Evolutionary conservation across 2,888 invertebrate species (phyloP), one percentile per base, ranked within the genome.

Genomic region (Eulithis prunata): DNA sequence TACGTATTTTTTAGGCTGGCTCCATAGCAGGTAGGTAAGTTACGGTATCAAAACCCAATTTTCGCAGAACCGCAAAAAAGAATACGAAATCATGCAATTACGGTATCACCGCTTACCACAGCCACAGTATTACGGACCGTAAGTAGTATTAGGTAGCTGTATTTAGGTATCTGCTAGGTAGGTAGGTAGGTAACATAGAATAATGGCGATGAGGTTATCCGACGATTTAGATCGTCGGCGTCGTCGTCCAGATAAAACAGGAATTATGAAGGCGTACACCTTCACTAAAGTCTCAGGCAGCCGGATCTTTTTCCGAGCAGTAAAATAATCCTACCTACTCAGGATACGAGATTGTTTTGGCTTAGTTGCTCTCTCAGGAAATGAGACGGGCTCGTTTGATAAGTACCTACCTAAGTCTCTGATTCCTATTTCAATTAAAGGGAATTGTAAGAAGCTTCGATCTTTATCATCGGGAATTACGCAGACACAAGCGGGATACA

Each of bases 381-480:
- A 55, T 43, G 51, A 49, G 45, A 55, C 41, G 58, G 41, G 47
- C 13, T 46, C 58, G 58, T 49, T 52, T 52, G 46, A 58, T 64
- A 58, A 21, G 62, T 45, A 59, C 12, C 7, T 52, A n/a, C 52
- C 52, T 52, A 62, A 57, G 63, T 65, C 62, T 59, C 64, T 69
- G 56, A 57, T 68, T 57, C 52, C 57, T 60, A 51, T 64, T 62
- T 62, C 62, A 67, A 66, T 69, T 69, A 71, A 60, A 45, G 49
- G 62, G 57, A 57, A 71, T 62, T 52, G 57, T 32, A 14, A 13
- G 13, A 6, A 6, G 53, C 47, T 45, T 32, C 56, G 21, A 56
- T 58, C 12, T 55, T 54, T 46, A 38, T 32, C 28, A 49, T 46
- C 41, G 54, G 47, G 55, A 47, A 47, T 41, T 43, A 49, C 46